Conservation (phyloP, 2,113 vertebrate genomes). For the Platichthys stellatus region DNA sequence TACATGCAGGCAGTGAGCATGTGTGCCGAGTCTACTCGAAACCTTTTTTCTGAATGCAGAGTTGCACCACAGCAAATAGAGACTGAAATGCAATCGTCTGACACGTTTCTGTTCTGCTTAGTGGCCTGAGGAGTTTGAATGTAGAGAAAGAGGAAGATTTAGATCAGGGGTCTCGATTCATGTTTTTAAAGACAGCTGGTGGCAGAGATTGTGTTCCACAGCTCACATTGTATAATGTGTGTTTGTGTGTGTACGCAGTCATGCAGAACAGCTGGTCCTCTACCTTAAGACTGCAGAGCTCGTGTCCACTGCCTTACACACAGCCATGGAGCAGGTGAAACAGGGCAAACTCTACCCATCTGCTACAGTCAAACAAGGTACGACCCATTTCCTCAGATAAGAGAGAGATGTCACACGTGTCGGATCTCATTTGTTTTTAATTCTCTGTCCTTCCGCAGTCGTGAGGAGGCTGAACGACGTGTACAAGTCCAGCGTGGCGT, state of each 20-base stretch:
- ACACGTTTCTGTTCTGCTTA: background rate
- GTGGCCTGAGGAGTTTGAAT: background rate
- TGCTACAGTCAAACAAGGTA: conserved; percentile 94
- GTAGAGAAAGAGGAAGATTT: too few relatives aligned
- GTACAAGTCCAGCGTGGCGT: conserved; percentile 92
- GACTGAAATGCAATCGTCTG: too few relatives aligned
- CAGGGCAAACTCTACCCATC: conserved; percentile 94
- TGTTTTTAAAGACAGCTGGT: too few relatives aligned
- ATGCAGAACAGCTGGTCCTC: conserved; percentile 94
- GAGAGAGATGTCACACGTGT: background rate
- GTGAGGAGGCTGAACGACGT: conserved; percentile 92
- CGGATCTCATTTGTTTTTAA: background rate
- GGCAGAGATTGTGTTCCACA: background rate
- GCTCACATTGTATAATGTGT: conserved; percentile 1
- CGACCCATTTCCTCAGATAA: conserved; percentile 9
- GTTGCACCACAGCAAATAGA: too few relatives aligned
- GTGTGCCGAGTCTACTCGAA: too few relatives aligned
- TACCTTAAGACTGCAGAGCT: conserved; percentile 95
- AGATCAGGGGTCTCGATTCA: too few relatives aligned
- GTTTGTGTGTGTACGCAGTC: conserved; percentile 75
- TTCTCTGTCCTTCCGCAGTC: conserved; percentile 76
- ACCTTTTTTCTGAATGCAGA: too few relatives aligned
- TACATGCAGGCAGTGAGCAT: too few relatives aligned
- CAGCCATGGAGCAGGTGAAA: conserved; percentile 90
- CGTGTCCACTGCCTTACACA: conserved; percentile 89